Base-by-base conservation (phyloP, 1,140 invertebrate species). In the Anagrus nilaparvatae region DNA sequence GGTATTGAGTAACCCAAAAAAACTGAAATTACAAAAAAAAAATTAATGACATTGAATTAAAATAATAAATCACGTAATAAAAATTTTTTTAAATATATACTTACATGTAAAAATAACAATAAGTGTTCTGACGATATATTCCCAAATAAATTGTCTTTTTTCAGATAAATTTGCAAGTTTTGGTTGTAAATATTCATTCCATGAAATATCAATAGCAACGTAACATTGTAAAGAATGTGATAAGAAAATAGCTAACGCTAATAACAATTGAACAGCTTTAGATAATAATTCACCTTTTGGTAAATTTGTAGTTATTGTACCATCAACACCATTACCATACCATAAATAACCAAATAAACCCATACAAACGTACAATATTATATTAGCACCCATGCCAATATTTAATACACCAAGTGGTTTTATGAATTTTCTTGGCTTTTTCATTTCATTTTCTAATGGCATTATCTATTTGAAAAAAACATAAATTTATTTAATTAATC, bases 151-250 rank as follows among this genome's bases (percentile, higher is more conserved):
- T 36, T 63, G 38, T 53, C 61, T 49, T 55, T 66, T 46, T 58
- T 65, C 20, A 62, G 54, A 43, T 23, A 61, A 18, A 49, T 58
- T 18, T 34, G 53, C 46, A 8, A 53, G 17, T 19, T 52, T 56
- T 3, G 44, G 40, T 58, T 46, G 53, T 24, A 81, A 44, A 43
- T 79, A 78, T 24, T 73, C 74, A 34, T 84, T 86, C 87, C 88
- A 93, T 4, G 81, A 67, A 43, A 94, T 92, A 47, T 87, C 83
- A 43, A 93, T 78, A 1, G 89, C 86, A 0, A 95, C 88, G 60
- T 92, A 96, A 55, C 87, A 81, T 49, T 91, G 87, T 13, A 95
- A 71, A 0, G 79, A 79, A 64, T 91, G 88, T 0, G 84, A 84
- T 19, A 89, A 74, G 61, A 82, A 91, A 48, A 93, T 87, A 0